Conservation (phyloP, 2,888 invertebrate genomes). For the Muschampia plurimacula region DNA sequence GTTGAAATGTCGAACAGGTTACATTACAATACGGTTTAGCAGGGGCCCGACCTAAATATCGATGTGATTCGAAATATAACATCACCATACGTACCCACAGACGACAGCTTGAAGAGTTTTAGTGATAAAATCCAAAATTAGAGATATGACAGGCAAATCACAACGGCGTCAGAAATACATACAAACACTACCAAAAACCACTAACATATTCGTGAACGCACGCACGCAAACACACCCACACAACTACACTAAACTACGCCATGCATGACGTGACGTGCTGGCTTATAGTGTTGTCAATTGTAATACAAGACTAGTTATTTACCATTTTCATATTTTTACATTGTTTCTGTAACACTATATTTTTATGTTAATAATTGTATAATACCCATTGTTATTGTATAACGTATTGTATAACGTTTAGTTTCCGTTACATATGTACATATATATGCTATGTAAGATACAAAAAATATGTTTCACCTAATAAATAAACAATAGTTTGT, state of each 20-base stretch:
- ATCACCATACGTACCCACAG: slow-evolving; percentile 71
- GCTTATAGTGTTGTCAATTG: slow-evolving; percentile 58
- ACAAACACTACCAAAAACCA: slow-evolving; percentile 77
- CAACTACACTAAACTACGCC: not conserved
- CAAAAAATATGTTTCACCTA: too few species aligned
- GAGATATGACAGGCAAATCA: slow-evolving; percentile 73
- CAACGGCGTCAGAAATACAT: slow-evolving; percentile 81
- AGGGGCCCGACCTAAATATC: slow-evolving; percentile 24
- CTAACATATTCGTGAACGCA: slow-evolving; percentile 62
- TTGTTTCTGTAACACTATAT: not conserved
- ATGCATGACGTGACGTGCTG: slow-evolving; percentile 65
- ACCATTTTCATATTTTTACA: not conserved
- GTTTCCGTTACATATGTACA: too few species aligned
- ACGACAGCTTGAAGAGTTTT: slow-evolving; percentile 80
- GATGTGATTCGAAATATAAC: slow-evolving; percentile 20
- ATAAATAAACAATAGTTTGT: too few species aligned
- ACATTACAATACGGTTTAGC: slow-evolving; percentile 42
- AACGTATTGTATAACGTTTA: too few species aligned
- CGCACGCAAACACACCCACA: slow-evolving; percentile 61
- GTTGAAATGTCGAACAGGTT: slow-evolving; percentile 72
- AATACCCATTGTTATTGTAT: not conserved
- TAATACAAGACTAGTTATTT: not conserved
- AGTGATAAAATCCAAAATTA: slow-evolving; percentile 82
- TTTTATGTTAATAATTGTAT: not conserved
- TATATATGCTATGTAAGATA: too few species aligned